A percentile compares a stretch with the other conserved stretches of the same genome.
These are phyloP conservation scores for Columba guinea DNA, from an alignment of 2,797 vertebrate genomes.

Conservation along the genomic window DNA sequence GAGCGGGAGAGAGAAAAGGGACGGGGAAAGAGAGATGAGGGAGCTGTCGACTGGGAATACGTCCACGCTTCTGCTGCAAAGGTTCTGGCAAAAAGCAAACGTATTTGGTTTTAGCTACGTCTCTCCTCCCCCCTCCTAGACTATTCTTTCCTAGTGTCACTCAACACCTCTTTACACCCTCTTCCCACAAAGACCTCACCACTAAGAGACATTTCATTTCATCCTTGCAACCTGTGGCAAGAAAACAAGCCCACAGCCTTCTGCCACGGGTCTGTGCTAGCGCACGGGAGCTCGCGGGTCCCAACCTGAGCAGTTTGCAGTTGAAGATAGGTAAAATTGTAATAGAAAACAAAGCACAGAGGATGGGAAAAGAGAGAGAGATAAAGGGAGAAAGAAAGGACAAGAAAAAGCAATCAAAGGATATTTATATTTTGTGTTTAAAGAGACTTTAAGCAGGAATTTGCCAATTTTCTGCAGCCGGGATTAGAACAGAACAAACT, in stretches of 20 bases:
- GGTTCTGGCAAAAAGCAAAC: constrained; percentile 16
- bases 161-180: neutral
- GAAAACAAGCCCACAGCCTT: neutral
- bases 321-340: neutral
- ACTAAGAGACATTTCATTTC: neutral
- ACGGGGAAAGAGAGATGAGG: neutral
- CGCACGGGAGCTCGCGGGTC: neutral
- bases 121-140: neutral
- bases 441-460: neutral
- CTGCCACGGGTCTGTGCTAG: neutral
- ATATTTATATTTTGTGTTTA: neutral
- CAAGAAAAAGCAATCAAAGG: neutral
- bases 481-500: constrained; percentile 13
- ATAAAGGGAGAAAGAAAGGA: neutral
- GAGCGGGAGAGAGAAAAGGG: neutral
- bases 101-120: constrained; percentile 18
- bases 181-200: constrained; percentile 31
- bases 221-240: neutral
- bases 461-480: constrained; percentile 7
- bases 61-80: constrained; percentile 13
- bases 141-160: constrained; percentile 20
- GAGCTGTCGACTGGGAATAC: constrained; percentile 23
- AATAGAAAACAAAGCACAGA: neutral
- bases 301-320: neutral
- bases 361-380: neutral